Percentiles rank a stretch among this genome's conserved stretches.
Evolutionary conservation across 2,888 invertebrate genomes (phyloP).

Genomic region (Dryococelus australis): DNA sequence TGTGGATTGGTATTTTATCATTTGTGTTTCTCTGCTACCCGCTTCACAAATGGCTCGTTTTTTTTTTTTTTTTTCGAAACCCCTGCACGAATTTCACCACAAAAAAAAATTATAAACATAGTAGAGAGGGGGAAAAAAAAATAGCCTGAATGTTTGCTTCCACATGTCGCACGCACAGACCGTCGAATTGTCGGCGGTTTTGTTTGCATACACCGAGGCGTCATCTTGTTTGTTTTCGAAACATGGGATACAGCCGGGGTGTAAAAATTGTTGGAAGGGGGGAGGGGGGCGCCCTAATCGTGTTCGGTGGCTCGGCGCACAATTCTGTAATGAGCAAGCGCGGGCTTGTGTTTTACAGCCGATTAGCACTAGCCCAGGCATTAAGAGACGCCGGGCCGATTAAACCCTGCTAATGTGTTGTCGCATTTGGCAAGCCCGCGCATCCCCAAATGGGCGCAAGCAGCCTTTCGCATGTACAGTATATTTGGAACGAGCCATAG

Average conservation of each 20-base stretch:
- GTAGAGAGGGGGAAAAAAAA: neutral
- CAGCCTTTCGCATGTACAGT: neutral
- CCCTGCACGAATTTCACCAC: too few relatives aligned
- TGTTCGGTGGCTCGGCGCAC: neutral
- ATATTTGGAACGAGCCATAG: neutral
- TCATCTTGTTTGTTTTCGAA: too few relatives aligned
- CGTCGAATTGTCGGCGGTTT: too few relatives aligned
- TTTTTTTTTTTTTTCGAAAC: too few relatives aligned
- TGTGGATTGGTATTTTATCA: too few relatives aligned
- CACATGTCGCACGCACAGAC: too few relatives aligned
- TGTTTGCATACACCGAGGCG: too few relatives aligned
- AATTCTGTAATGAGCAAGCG: constrained; percentile 6
- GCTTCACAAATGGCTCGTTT: too few relatives aligned
- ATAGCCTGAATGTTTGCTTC: neutral
- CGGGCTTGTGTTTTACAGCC: neutral
- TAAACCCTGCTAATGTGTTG: constrained; percentile 9
- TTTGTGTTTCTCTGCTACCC: too few relatives aligned
- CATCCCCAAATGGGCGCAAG: neutral
- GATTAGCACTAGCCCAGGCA: neutral
- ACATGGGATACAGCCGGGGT: neutral
- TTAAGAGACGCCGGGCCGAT: neutral
- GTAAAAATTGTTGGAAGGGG: neutral
- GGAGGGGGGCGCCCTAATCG: neutral
- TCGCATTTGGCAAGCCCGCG: neutral
- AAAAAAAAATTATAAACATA: too few relatives aligned